These are phyloP conservation scores for Volucella bombylans DNA, from an alignment of 2,888 invertebrate genomes.

Conservation along the genomic window DNA sequence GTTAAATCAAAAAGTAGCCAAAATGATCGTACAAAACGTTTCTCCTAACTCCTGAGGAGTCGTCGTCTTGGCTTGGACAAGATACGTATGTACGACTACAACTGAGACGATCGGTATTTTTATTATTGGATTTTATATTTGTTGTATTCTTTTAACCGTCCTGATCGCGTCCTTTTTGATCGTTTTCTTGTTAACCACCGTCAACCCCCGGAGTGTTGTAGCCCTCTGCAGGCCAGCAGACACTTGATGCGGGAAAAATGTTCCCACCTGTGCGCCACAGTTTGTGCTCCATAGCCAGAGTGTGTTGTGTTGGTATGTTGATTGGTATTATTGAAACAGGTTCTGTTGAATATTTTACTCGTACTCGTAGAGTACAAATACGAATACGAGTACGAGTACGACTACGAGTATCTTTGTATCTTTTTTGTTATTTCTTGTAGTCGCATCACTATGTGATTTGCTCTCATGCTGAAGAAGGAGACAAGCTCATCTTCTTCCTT, in stretches of 20 bases:
- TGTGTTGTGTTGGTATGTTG: slow-evolving; percentile 73
- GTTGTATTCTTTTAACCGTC: slow-evolving; percentile 27
- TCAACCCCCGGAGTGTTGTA: background rate
- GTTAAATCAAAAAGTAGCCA: slow-evolving; percentile 75
- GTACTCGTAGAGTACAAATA: background rate
- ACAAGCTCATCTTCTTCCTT: slow-evolving; percentile 12
- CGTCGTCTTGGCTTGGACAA: too few relatives aligned
- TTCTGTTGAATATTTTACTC: slow-evolving; percentile 71
- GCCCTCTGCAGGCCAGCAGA: background rate
- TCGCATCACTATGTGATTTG: slow-evolving; percentile 56
- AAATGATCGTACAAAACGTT: slow-evolving; percentile 72
- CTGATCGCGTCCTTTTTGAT: slow-evolving; percentile 39
- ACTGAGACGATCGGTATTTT: slow-evolving; percentile 62
- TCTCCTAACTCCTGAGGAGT: slow-evolving; percentile 30
- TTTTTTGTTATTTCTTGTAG: background rate
- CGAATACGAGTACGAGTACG: too few relatives aligned
- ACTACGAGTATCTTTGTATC: slow-evolving; percentile 59
- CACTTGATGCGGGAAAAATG: slow-evolving; percentile 59
- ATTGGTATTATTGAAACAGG: slow-evolving; percentile 74
- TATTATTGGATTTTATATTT: slow-evolving; percentile 31
- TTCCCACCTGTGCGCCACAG: slow-evolving; percentile 73
- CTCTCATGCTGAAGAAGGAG: slow-evolving; percentile 41
- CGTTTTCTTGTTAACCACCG: slow-evolving; percentile 32
- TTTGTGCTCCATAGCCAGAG: slow-evolving; percentile 40
- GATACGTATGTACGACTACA: background rate